These are phyloP conservation scores for Branchellion lobata DNA, from an alignment of 2,888 invertebrate genomes.

Conservation along the genomic window DNA sequence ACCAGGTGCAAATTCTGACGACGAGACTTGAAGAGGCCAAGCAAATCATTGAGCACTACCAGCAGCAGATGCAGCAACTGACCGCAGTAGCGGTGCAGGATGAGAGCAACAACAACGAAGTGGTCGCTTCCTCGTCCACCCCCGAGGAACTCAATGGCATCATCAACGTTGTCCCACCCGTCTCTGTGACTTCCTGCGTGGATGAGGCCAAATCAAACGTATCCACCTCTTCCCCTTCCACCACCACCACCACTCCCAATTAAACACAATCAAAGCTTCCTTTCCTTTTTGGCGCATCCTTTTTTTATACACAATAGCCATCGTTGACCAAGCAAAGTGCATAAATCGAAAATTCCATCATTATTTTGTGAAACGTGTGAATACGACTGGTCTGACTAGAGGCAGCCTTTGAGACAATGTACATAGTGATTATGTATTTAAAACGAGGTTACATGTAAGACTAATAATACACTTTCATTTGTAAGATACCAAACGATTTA, in stretches of 20 bases:
- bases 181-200: neutral
- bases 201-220: neutral
- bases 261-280: too few relatives aligned
- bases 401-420: too few relatives aligned
- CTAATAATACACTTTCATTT: too few relatives aligned
- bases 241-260: neutral
- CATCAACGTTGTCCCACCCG: neutral
- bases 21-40: slow-evolving; percentile 52
- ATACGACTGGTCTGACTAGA: too few relatives aligned
- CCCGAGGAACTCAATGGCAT: neutral
- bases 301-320: too few relatives aligned
- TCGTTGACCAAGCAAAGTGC: too few relatives aligned
- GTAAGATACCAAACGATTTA: too few relatives aligned
- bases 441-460: too few relatives aligned
- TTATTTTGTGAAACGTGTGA: too few relatives aligned
- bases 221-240: neutral
- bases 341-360: too few relatives aligned
- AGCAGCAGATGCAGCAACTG: slow-evolving; percentile 45
- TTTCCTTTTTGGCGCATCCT: too few relatives aligned
- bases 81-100: neutral
- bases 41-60: slow-evolving; percentile 50
- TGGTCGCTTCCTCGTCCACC: slow-evolving; percentile 15
- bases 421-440: too few relatives aligned
- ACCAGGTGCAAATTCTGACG: slow-evolving; percentile 51
- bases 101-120: slow-evolving; percentile 16